Evolutionary conservation across 2,797 vertebrate genomes (phyloP), one percentile per base, ranked within the genome.

Genomic region (Tokudaia muenninki): DNA sequence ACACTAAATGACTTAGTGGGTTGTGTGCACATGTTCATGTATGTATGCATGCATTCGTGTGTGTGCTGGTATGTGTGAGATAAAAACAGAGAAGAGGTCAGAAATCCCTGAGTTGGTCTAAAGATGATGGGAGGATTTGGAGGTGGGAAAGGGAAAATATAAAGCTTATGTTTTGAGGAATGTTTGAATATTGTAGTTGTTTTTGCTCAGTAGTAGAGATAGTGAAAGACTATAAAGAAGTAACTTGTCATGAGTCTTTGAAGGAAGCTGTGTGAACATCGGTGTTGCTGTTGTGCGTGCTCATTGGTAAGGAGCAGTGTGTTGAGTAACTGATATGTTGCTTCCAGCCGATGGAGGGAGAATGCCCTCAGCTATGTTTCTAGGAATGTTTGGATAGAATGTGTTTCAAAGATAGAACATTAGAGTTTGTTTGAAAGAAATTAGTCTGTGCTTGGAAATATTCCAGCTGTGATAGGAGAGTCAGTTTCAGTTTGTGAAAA

Each of bases 171-270:
- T 65, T 31, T 65, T 31, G 59, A 17, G 57, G 26, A 47, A 17
- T 84, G 11, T 65, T 94, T 88, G 81, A 92, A 59, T 92, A 90
- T 57, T 83, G 44, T 88, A 92, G 83, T 82, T 16, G 13, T 65
- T 93, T 94, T 87, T 97, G 37, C 87, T 94, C 92, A 67, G 44
- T 75, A 75, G 63, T 95, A 37, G 22, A 91, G 57, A 82, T 63
- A 83, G 67, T 70, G 65, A 26, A 90, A 89, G 65, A 67, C 47
- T 87, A 84, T 90, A 83, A 89, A 95, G 90, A 89, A 94, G 41
- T 86, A 50, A 79, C 78, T 90, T 93, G 91, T 96, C 65, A 78
- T 55, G 57, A 96, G 77, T 55, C 92, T 95, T 92, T 94, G 92
- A 78, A 86, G 88, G 93, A 94, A 82, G 44, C 44, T 44, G 29